phyloP scores from a whole-genome alignment of 1,140 invertebrate species.

The Batillaria attramentaria region DNA sequence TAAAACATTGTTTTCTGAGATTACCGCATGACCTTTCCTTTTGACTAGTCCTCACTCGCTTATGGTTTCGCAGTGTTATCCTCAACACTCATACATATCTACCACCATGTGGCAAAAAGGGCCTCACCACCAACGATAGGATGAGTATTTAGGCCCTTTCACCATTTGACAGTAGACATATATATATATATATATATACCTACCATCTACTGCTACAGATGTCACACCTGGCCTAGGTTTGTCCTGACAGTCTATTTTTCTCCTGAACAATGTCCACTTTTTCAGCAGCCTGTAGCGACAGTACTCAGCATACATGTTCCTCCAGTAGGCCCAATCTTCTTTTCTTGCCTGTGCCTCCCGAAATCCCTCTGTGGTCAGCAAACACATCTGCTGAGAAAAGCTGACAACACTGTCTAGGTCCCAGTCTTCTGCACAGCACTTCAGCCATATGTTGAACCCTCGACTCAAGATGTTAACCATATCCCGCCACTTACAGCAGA shows the following conservation, averaged over 20 bases:
- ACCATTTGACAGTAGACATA: too few species aligned
- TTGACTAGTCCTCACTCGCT: too few species aligned
- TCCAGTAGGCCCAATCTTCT: conserved; percentile 43
- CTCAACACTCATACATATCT: too few species aligned
- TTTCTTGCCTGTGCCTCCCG: neutral
- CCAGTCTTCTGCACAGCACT: conserved; percentile 43
- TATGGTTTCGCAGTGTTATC: too few species aligned
- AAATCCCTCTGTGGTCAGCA: neutral
- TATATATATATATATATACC: neutral
- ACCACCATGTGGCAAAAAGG: too few species aligned
- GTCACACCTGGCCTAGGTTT: neutral
- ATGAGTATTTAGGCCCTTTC: too few species aligned
- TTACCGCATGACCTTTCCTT: too few species aligned
- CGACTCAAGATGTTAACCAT: conserved; percentile 33
- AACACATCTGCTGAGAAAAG: conserved; percentile 32
- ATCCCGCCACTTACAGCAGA: conserved; percentile 40
- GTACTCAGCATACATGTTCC: conserved; percentile 42
- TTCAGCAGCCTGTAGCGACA: too few species aligned
- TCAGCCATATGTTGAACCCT: conserved; percentile 42
- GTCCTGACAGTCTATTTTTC: neutral
- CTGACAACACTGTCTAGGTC: conserved; percentile 26
- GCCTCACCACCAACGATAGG: too few species aligned
- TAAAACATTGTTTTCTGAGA: too few species aligned
- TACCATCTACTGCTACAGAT: neutral
- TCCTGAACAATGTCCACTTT: too few species aligned